Evolutionary conservation across 2,888 invertebrate species (phyloP), one percentile per base, ranked within the genome.

Genomic region (Euplagia quadripunctaria): DNA sequence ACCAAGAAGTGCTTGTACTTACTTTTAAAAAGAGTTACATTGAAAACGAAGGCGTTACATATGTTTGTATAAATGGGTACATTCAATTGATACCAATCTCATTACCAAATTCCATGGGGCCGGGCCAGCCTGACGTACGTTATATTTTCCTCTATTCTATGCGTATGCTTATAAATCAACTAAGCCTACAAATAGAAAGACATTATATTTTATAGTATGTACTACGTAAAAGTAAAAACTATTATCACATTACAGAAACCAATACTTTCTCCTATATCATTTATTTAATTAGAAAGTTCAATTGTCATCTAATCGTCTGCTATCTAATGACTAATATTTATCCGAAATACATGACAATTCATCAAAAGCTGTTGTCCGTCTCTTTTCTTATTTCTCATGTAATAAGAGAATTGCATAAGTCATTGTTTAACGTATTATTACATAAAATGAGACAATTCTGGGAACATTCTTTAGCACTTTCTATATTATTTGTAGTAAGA

Each of bases 361-460:
- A 67, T 64, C 16, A 69, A 51, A 41, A 72, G 43, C 52, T 63
- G 66, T 49, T 52, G n/a, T 79, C 78, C 20, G 55, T 61, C 75
- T 75, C 78, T 81, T 79, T 83, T 82, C 70, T 63, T 74, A 80
- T 88, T 89, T 83, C 88, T 89, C 84, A 85, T 82, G 78, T 82
- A 80, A 88, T 89, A 88, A 85, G 80, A 74, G 72, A 42, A 71
- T 89, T 87, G 79, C 83, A 77, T 87, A 64, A 87, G 89, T 90
- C 92, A 93, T 94, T 94, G 94, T 94, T 90, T 90, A 87, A 88
- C 85, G 73, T 78, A 83, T 31, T 87, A 90, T 93, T 90, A 90
- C 87, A 90, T 87, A 81, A 90, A 94, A 93, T 93, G 90, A 93
- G 92, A 94, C 94, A 94, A 89, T 85, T 84, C 85, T 94, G 94